These are phyloP conservation scores for Cromileptes altivelis DNA, from an alignment of 2,113 vertebrate species.

Conservation along the genomic window DNA sequence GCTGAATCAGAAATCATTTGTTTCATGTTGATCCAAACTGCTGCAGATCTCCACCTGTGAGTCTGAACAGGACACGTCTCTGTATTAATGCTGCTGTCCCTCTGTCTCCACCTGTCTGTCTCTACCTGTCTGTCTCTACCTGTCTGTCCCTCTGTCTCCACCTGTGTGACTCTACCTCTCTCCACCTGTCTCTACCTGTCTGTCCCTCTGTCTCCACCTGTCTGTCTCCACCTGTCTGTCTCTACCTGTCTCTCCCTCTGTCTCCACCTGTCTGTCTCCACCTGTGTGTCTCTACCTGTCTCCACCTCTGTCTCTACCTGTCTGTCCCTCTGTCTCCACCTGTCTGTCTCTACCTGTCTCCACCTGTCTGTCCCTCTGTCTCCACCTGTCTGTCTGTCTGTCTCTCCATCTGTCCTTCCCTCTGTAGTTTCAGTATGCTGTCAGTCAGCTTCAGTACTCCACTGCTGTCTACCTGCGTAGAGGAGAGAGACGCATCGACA, in stretches of 20 bases:
- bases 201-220: slow-evolving; percentile 20
- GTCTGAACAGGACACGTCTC: too few species aligned
- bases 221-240: not conserved
- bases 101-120: not conserved
- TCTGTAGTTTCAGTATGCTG: slow-evolving; percentile 79
- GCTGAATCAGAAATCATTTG: too few species aligned
- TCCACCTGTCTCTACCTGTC: slow-evolving; percentile 5
- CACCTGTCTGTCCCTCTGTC: too few species aligned
- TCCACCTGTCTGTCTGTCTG: too few species aligned
- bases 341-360: too few species aligned
- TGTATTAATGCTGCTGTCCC: too few species aligned
- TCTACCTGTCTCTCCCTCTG: not conserved
- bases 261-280: not conserved
- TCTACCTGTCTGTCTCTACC: not conserved
- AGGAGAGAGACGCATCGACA: slow-evolving; percentile 81
- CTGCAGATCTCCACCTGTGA: too few species aligned
- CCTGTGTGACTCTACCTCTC: not conserved
- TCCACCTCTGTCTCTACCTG: too few species aligned
- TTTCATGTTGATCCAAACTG: too few species aligned
- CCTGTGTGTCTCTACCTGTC: not conserved
- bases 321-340: too few species aligned
- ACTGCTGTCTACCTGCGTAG: slow-evolving; percentile 79
- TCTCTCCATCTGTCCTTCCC: slow-evolving; percentile 7
- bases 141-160: not conserved
- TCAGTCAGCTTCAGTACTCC: slow-evolving; percentile 78